A percentile compares a stretch with the other conserved stretches of the same genome.
Conservation (phyloP, 1,140 invertebrate species). For the Heliconius nattereri region DNA sequence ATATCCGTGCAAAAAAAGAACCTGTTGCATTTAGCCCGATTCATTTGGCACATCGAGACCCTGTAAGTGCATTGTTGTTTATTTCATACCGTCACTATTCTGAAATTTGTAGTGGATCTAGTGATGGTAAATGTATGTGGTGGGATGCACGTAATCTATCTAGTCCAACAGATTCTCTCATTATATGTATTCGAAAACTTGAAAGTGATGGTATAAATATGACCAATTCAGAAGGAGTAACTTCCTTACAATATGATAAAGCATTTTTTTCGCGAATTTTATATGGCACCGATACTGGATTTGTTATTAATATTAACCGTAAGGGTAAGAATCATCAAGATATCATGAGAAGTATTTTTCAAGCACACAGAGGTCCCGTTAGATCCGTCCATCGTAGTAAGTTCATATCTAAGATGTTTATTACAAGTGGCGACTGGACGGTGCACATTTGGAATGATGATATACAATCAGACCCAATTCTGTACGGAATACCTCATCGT, state of each 20-base stretch:
- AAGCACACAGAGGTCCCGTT: slow-evolving; percentile 90
- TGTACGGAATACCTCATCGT: slow-evolving; percentile 88
- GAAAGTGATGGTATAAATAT: slow-evolving; percentile 82
- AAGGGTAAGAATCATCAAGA: slow-evolving; percentile 87
- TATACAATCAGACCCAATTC: slow-evolving; percentile 89
- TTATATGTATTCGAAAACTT: slow-evolving; percentile 83
- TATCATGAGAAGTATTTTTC: slow-evolving; percentile 81
- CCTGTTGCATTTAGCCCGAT: slow-evolving; percentile 77
- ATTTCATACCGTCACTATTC: slow-evolving; percentile 88
- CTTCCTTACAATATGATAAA: slow-evolving; percentile 90
- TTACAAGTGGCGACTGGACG: slow-evolving; percentile 94
- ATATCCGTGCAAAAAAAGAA: slow-evolving; percentile 83
- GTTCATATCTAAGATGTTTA: slow-evolving; percentile 91
- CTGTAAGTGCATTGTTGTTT: slow-evolving; percentile 86
- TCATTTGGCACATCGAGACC: slow-evolving; percentile 87
- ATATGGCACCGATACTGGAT: slow-evolving; percentile 86
- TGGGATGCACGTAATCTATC: slow-evolving; percentile 92
- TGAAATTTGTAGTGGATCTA: slow-evolving; percentile 92
- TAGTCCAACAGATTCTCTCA: slow-evolving; percentile 86
- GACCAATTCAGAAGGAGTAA: slow-evolving; percentile 86
- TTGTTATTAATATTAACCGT: slow-evolving; percentile 89
- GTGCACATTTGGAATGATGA: slow-evolving; percentile 94
- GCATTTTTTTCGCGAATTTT: slow-evolving; percentile 90
- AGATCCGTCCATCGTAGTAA: slow-evolving; percentile 91
- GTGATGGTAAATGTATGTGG: slow-evolving; percentile 90